Conservation (phyloP, 2,797 vertebrate species). For the Sebastolobus altivelis region DNA sequence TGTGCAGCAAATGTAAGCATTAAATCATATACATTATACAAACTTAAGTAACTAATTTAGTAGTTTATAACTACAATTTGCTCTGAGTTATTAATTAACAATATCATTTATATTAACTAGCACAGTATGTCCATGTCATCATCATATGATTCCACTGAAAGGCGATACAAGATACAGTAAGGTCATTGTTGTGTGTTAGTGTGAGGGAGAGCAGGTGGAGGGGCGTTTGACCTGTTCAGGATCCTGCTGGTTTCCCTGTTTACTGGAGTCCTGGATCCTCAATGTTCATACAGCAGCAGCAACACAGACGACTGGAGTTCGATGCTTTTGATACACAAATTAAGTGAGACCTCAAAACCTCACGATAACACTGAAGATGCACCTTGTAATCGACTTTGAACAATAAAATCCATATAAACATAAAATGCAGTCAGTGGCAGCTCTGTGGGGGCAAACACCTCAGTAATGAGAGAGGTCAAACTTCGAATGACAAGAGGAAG, state of each 20-base stretch:
- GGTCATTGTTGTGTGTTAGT: conserved; percentile 2
- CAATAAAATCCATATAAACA: background rate
- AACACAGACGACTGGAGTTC: background rate
- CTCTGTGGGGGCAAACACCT: conserved; percentile 17
- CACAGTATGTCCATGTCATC: background rate
- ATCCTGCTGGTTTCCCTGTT: conserved; percentile 15
- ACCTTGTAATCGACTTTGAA: background rate
- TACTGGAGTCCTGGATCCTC: background rate
- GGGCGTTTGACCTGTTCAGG: background rate
- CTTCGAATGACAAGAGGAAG: background rate
- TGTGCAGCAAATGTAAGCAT: background rate
- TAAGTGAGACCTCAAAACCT: background rate
- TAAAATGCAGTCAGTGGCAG: conserved; percentile 15
- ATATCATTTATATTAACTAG: background rate
- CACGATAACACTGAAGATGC: background rate
- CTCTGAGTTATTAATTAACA: background rate
- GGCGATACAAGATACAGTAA: background rate
- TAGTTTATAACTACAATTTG: too few species aligned
- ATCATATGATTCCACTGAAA: background rate
- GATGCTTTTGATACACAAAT: conserved; percentile 3
- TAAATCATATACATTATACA: background rate
- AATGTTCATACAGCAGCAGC: conserved; percentile 3
- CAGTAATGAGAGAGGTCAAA: conserved; percentile 18
- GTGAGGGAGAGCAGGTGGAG: conserved; percentile 11
- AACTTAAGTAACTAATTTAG: background rate